Evolutionary conservation across 2,888 invertebrate genomes (phyloP).

Genomic region (Leucozona laternaria): DNA sequence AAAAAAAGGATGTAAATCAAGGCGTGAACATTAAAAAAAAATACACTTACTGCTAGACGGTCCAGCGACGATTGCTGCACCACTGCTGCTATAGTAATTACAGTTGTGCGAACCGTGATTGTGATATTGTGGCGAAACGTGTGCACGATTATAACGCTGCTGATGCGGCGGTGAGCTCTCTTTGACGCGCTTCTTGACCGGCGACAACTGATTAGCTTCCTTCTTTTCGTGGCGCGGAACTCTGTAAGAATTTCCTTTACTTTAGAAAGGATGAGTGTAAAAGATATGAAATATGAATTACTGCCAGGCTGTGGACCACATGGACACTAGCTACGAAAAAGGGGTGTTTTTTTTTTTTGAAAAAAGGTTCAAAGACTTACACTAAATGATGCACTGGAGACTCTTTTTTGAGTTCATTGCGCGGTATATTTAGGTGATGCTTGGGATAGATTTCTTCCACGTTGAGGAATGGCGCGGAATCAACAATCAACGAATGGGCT

Average conservation of each 20-base stretch:
- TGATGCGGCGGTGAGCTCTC: conserved; percentile 95
- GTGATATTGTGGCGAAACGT: conserved; percentile 83
- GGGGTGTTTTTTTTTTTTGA: not conserved
- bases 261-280: conserved; percentile 76
- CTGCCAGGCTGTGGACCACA: conserved; percentile 64
- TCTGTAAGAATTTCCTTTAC: conserved; percentile 83
- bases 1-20: not conserved
- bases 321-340: conserved; percentile 56
- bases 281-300: conserved; percentile 65
- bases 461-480: conserved; percentile 90
- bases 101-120: conserved; percentile 81
- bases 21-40: not conserved
- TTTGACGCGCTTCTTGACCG: conserved; percentile 98
- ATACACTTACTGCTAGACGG: conserved; percentile 80
- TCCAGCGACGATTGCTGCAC: conserved; percentile 78
- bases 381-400: conserved; percentile 85
- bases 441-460: conserved; percentile 85
- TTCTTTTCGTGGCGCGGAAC: conserved; percentile 88
- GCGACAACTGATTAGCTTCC: conserved; percentile 95
- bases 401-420: conserved; percentile 86
- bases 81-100: conserved; percentile 79
- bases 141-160: conserved; percentile 83
- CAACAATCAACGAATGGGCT: conserved; percentile 89
- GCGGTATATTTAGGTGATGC: conserved; percentile 86
- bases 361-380: conserved; percentile 78